Conservation (phyloP, 2,797 vertebrate genomes). For the Notamacropus eugenii region DNA sequence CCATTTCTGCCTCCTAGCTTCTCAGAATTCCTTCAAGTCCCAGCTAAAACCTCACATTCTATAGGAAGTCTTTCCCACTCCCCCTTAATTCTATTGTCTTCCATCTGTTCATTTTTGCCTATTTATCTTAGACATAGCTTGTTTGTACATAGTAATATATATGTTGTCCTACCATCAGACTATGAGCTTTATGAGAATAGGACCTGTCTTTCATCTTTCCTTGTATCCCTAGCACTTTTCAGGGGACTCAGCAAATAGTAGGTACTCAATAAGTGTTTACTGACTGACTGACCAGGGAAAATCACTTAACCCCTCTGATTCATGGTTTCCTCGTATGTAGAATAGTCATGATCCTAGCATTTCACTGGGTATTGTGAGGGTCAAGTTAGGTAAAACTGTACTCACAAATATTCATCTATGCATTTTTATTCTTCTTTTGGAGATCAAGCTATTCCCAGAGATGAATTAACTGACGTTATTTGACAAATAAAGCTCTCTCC, state of each 20-base stretch:
- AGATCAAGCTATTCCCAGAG: background rate
- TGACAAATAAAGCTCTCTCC: background rate
- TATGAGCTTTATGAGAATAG: background rate
- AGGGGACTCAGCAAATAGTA: background rate
- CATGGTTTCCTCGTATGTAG: background rate
- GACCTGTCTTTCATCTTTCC: background rate
- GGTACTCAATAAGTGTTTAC: background rate
- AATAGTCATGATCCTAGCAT: accelerated
- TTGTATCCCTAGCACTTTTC: background rate
- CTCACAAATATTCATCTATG: background rate
- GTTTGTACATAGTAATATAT: background rate
- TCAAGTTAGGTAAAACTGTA: background rate
- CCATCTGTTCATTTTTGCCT: background rate
- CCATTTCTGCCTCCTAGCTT: background rate
- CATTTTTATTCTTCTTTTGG: background rate
- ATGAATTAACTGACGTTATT: background rate
- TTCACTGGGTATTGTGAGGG: no score
- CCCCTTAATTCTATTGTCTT: background rate
- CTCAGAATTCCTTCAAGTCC: background rate
- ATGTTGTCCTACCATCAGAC: background rate
- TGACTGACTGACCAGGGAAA: background rate
- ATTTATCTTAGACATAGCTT: background rate
- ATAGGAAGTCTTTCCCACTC: background rate
- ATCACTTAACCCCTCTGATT: background rate
- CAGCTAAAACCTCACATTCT: background rate